These are phyloP conservation scores for Silurus lanzhouensis DNA, from an alignment of 2,797 vertebrate genomes.

Conservation along the genomic window DNA sequence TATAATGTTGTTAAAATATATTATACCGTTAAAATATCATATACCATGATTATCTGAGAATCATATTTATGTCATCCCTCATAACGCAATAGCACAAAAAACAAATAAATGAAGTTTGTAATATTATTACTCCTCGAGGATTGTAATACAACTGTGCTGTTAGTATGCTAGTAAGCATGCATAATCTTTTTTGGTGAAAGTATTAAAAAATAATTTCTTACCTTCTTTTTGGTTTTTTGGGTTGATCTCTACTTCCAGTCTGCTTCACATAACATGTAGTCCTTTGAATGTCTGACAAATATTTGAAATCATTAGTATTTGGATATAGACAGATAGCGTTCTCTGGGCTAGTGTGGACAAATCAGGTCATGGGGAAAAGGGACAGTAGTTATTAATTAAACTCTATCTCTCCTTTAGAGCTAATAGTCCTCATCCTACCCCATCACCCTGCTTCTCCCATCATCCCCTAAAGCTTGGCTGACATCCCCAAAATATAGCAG, in stretches of 20 bases:
- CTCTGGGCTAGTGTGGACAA: conserved; percentile 60
- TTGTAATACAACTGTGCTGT: background rate
- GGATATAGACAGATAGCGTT: conserved; percentile 56
- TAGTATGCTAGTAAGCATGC: background rate
- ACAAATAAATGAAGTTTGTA: conserved; percentile 18
- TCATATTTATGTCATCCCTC: background rate
- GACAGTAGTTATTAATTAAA: conserved; percentile 84
- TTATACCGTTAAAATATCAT: background rate
- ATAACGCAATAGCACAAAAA: conserved; percentile 17
- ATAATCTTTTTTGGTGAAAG: conserved; percentile 30
- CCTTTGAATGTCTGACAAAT: background rate
- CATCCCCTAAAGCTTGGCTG: conserved; percentile 62
- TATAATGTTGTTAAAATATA: background rate
- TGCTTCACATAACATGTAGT: background rate
- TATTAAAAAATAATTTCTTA: conserved; percentile 32
- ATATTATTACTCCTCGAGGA: background rate
- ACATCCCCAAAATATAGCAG: conserved; percentile 60
- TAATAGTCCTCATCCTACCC: conserved; percentile 47
- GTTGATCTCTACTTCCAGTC: conserved; percentile 32
- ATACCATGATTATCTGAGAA: background rate
- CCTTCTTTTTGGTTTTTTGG: conserved; percentile 60
- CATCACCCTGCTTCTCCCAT: conserved; percentile 41
- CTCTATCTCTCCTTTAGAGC: conserved; percentile 64
- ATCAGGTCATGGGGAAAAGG: conserved; percentile 71
- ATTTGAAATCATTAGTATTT: conserved; percentile 61